Percentiles rank a stretch among this genome's conserved stretches.
phyloP scores from a whole-genome alignment of 2,888 invertebrate species.

The Loripinus fragilis region DNA sequence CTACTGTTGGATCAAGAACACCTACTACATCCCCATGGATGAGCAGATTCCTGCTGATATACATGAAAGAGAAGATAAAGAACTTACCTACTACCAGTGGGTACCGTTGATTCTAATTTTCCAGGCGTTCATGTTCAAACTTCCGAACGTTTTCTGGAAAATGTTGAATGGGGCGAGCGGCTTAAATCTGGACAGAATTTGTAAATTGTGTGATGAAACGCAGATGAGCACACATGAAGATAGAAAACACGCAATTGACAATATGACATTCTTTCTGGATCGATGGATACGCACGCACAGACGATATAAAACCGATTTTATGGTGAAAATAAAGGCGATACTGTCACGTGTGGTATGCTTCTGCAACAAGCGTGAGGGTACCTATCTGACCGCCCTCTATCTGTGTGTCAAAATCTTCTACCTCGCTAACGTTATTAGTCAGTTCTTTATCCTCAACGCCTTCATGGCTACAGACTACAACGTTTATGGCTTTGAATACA shows the following conservation, averaged over 20 bases:
- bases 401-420: slow-evolving; percentile 74
- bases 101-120: too few relatives aligned
- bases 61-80: too few relatives aligned
- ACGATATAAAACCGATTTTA: slow-evolving; percentile 72
- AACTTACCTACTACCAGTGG: too few relatives aligned
- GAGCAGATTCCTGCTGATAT: too few relatives aligned
- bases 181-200: slow-evolving; percentile 80
- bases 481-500: slow-evolving; percentile 75
- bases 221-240: slow-evolving; percentile 71
- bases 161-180: too few relatives aligned
- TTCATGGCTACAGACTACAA: slow-evolving; percentile 77
- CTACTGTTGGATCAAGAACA: slow-evolving; percentile 81
- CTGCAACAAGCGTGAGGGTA: slow-evolving; percentile 77
- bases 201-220: slow-evolving; percentile 72
- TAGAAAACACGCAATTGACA: slow-evolving; percentile 70
- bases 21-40: too few relatives aligned
- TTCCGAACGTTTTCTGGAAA: too few relatives aligned
- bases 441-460: slow-evolving; percentile 77
- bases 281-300: slow-evolving; percentile 76
- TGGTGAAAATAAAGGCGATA: slow-evolving; percentile 72
- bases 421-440: slow-evolving; percentile 72
- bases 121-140: too few relatives aligned
- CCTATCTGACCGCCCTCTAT: slow-evolving; percentile 77
- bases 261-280: slow-evolving; percentile 75
- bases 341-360: slow-evolving; percentile 71